Base-by-base conservation (phyloP, 2,797 vertebrate genomes). In the Diceros bicornis region DNA sequence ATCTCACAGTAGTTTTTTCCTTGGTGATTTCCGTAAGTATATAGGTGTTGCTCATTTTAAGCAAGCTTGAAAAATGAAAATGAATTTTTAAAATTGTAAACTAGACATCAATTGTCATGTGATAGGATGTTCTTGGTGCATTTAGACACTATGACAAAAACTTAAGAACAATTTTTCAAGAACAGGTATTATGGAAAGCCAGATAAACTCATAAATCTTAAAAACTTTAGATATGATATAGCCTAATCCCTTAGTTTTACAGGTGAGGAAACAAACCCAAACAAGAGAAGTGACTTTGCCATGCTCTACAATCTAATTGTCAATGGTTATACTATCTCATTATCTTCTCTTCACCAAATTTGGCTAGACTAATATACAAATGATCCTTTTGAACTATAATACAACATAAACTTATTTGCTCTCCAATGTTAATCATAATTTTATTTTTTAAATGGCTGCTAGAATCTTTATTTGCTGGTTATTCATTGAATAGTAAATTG, bases 291-390 rank as follows among this genome's bases (percentile, higher is more conserved):
- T 79, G 59, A 44, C 41, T 69, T 94, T 89, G 37, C 69, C 72
- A 71, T 55, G 13, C 37, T 75, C 11, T 71, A 27, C 61, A 57
- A n/a, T 74, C 4, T 81, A 16, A 18, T 66, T 50, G 13, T 82
- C 57, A 78, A 6, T 11, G 11, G 18, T 78, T 32, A 8, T 83
- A 41, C 21, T 89, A 12, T 57, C 85, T 88, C 6, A 32, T 47
- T 89, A 50, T 74, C 18, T 89, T 92, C 29, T 79, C 85, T 55
- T 96, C 55, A 89, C 41, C 55, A 89, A 55, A 41, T 85, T 85
- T 96, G 71, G 62, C 47, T 72, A 32, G 34, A 91, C 37, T 82
- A 66, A 68, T 68, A 52, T 12, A 82, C n/a, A 21, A 34, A 0
- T 91, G 72, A 82, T 78, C 47, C 57, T 92, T 89, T 75, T 52